These are phyloP conservation scores for Plagiodera versicolora DNA, from an alignment of 2,888 invertebrate genomes.

Conservation along the genomic window DNA sequence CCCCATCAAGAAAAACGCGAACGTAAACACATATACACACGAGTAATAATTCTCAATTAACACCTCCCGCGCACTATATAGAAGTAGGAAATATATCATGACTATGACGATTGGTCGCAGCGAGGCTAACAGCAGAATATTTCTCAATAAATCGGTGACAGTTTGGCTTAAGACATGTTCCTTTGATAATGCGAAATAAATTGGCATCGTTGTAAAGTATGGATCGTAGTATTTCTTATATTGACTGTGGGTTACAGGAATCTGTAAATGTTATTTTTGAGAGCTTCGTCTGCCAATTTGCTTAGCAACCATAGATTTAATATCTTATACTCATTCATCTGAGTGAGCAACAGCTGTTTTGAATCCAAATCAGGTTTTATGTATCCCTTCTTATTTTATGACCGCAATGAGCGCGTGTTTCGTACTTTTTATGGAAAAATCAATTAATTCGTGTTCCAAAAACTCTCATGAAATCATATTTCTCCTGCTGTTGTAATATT, in stretches of 20 bases:
- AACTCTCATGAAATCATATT: not conserved
- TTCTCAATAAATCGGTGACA: no score
- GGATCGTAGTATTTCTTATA: no score
- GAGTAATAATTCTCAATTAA: not conserved
- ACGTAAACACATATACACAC: not conserved
- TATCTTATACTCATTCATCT: no score
- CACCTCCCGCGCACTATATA: not conserved
- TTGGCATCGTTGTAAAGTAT: no score
- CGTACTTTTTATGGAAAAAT: constrained; percentile 1
- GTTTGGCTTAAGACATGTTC: no score
- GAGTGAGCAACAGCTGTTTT: not conserved
- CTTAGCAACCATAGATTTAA: no score
- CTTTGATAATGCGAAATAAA: no score
- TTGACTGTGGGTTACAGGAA: no score
- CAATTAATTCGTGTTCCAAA: not conserved
- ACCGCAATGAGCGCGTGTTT: not conserved
- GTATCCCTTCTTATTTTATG: not conserved
- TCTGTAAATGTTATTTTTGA: no score
- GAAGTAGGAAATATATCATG: not conserved
- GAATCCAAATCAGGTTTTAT: not conserved
- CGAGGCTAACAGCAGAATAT: no score
- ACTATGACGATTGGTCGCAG: not conserved
- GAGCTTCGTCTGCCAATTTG: no score
- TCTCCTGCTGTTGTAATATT: not conserved
- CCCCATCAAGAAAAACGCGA: not conserved